Base-by-base conservation (phyloP, 2,888 invertebrate genomes). In the Tachina fera region DNA sequence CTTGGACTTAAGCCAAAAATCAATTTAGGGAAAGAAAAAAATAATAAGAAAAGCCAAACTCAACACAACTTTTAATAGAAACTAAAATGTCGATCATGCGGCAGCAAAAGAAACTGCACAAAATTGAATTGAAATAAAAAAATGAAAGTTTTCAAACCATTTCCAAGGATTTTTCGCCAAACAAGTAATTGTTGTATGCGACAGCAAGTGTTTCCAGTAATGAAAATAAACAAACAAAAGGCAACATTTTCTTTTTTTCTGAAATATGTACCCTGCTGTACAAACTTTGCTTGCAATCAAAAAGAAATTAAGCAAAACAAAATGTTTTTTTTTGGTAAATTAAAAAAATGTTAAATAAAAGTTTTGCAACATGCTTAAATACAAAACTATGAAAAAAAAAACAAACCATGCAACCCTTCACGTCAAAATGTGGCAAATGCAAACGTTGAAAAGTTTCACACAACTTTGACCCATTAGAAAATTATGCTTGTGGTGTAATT, bases 1-100 rank as follows among this genome's bases (percentile, higher is more conserved):
- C 76, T 86, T 86, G 83, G 83, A 76, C 63, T 41, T 8, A 4
- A 51, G 86, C 83, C 86, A 86, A 68, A 76, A 74, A 71, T 49
- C 19, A 74, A 53, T 74, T 70, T 56, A 41, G 41, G n/a, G 13
- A 41, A 61, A 49, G 19, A 61, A 74, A 14, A 22, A 47, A n/a
- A n/a, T n/a, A n/a, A 61, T 9, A 43, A 63, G 8, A 63, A 41
- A n/a, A 16, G 9, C 45, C 19, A 45, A 63, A 47, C 6, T 43
- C 19, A 63, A 47, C 6, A 31, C 19, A 70, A 78, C 45, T 60
- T 70, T 70, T 56, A 70, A 71, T 51, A 71, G 51, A 47, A 77
- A 67, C 70, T 61, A 31, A 79, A 79, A 79, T 61, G 68, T 76
- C 58, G 76, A 67, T 45, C 56, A 67, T 56, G 68, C 45, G 47